Evolutionary conservation across 2,888 invertebrate genomes (phyloP), one percentile per base, ranked within the genome.

Genomic region (Orthosia incerta): DNA sequence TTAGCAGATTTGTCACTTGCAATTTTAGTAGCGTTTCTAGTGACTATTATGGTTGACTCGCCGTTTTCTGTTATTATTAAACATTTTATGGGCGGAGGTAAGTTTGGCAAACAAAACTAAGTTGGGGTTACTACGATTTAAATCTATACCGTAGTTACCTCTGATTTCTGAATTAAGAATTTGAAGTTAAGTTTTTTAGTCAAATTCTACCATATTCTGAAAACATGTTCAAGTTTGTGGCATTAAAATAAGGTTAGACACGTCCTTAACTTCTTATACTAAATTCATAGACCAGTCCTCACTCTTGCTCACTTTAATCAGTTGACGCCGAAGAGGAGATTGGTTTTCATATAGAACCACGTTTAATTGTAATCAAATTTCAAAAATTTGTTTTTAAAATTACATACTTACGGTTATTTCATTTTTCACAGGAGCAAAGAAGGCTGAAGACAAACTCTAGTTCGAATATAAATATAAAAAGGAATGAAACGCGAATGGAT

Each of bases 31-130:
- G 85, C 92, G 0, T 93, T 91, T 48, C 3, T 91, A 4, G 50
- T 92, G 3, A 93, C 93, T 0, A 74, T 94, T 12, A 59, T 91
- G 0, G 89, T 94, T 0, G 94, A 94, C 55, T 89, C 92, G 0
- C 94, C 94, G 0, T 93, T 89, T 76, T 90, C 93, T 16, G 89
- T 88, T 0, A 73, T 93, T 0, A 87, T 92, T 57, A 94, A 94
- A 83, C 84, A 89, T 51, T 78, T 91, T 9, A 86, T 94, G 82
- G 90, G 90, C 18, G 87, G 88, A 61, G 91, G 92, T 91, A 85
- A 88, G 90, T 78, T 61, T 60, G 23, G 1, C 11, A 50, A 9
- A 39, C 39, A 9, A 39, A 39, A 31, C 9, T 39, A 39, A 39
- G 39, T 7, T 5, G 31, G 26, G 26, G 26, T 31, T 31, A 31